phyloP scores from a whole-genome alignment of 2,113 vertebrate genomes.

The Megaceryle maxima region DNA sequence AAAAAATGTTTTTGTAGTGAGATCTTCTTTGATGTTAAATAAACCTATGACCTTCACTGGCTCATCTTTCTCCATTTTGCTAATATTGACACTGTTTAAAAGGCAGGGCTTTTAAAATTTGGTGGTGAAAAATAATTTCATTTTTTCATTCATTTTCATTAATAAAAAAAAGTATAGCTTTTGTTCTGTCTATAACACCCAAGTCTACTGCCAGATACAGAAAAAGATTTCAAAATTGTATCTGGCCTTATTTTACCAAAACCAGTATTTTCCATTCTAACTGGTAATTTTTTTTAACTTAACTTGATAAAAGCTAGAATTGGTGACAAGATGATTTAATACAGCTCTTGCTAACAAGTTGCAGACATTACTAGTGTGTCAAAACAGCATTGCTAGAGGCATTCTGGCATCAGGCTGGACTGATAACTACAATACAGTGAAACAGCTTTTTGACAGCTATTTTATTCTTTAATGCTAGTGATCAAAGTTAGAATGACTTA shows the following conservation, averaged over 20 bases:
- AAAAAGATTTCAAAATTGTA: not conserved
- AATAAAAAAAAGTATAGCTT: not conserved
- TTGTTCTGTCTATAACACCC: not conserved
- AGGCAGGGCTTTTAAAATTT: not conserved
- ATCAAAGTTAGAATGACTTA: not conserved
- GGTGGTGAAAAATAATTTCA: not conserved
- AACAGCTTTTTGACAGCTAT: not conserved
- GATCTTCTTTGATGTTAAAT: not conserved
- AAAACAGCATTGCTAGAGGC: slow-evolving; percentile 35
- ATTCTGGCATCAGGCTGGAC: not conserved
- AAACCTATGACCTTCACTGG: not conserved
- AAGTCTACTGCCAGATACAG: not conserved
- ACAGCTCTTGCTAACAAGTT: slow-evolving; percentile 51
- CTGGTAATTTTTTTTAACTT: slow-evolving; percentile 29
- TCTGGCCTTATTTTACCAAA: not conserved
- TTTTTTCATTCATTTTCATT: not conserved
- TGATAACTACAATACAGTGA: not conserved
- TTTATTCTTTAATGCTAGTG: not conserved
- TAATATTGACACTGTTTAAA: not conserved
- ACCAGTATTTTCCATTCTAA: not conserved
- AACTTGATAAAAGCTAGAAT: slow-evolving; percentile 17
- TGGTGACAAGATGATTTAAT: slow-evolving; percentile 56
- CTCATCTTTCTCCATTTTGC: not conserved
- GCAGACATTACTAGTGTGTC: slow-evolving; percentile 31
- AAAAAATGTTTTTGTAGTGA: not conserved